Evolutionary conservation across 1,140 invertebrate species (phyloP).

Genomic region (Notospermus geniculatus): DNA sequence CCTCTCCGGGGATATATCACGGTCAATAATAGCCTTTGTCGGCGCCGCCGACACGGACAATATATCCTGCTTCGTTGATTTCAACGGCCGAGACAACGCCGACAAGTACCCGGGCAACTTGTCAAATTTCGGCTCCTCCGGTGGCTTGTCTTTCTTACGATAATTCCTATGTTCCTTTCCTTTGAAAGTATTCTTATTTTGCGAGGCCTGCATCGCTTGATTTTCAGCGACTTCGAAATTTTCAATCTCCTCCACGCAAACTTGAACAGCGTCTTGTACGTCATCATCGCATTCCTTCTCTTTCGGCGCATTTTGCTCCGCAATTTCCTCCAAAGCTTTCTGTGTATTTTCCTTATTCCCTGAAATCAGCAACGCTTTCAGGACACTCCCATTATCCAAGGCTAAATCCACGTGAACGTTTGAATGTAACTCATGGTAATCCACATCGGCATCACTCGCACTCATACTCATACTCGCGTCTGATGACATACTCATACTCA

Average conservation of each 20-base stretch:
- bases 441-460: conserved; percentile 4
- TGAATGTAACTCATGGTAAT: background rate
- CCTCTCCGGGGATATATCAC: conserved; percentile 29
- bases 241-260: background rate
- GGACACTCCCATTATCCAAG: background rate
- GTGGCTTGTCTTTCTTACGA: background rate
- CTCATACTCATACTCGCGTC: background rate
- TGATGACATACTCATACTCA: background rate
- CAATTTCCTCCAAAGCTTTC: too few relatives aligned
- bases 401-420: background rate
- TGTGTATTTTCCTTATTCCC: too few relatives aligned
- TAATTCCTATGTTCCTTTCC: conserved; percentile 34
- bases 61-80: conserved; percentile 25
- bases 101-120: conserved; percentile 47
- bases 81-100: conserved; percentile 34
- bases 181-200: conserved; percentile 27
- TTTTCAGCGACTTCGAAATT: background rate
- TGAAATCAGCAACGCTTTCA: background rate
- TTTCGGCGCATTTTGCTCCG: too few relatives aligned
- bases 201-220: background rate
- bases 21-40: conserved; percentile 24
- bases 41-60: conserved; percentile 13
- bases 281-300: background rate
- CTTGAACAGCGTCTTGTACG: background rate
- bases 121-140: conserved; percentile 25